Conservation (phyloP, 2,888 invertebrate species). For the Halictus quadricinctus region DNA sequence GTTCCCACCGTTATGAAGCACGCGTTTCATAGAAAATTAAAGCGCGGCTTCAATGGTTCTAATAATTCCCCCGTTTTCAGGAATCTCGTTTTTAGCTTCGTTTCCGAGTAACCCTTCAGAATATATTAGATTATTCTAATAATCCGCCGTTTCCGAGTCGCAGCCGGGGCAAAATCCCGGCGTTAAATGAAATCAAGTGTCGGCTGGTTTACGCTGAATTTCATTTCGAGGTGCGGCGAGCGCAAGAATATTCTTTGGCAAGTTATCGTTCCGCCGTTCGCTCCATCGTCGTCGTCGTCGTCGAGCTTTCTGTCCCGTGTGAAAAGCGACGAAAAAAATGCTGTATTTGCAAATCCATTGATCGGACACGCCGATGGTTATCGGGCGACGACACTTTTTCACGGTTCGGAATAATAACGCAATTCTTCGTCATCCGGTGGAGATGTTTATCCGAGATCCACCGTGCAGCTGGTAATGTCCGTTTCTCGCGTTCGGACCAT, state of each 20-base stretch:
- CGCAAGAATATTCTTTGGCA: constrained; percentile 4
- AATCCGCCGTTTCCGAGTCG: not conserved
- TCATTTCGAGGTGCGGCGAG: constrained; percentile 6
- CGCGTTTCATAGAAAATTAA: constrained; percentile 1
- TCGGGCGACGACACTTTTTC: constrained; percentile 45
- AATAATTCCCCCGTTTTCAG: constrained; percentile 18
- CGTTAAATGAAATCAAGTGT: constrained; percentile 14
- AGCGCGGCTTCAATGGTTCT: not conserved
- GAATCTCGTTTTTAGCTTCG: constrained; percentile 13
- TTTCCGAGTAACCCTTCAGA: constrained; percentile 4
- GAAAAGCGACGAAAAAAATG: constrained; percentile 1
- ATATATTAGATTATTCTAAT: not conserved
- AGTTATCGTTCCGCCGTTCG: not conserved
- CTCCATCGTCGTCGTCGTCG: not conserved
- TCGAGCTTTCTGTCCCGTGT: not conserved
- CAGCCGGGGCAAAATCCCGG: constrained; percentile 1
- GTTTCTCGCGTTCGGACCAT: constrained; percentile 69
- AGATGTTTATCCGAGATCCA: constrained; percentile 70
- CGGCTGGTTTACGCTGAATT: constrained; percentile 22
- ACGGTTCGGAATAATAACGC: constrained; percentile 59
- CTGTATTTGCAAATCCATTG: constrained; percentile 33
- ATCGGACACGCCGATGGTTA: constrained; percentile 37
- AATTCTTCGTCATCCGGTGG: constrained; percentile 60
- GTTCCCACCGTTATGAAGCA: not conserved
- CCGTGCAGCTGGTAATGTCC: constrained; percentile 65